These are phyloP conservation scores for Himalopsyche anomala DNA, from an alignment of 2,888 invertebrate species.

Conservation along the genomic window DNA sequence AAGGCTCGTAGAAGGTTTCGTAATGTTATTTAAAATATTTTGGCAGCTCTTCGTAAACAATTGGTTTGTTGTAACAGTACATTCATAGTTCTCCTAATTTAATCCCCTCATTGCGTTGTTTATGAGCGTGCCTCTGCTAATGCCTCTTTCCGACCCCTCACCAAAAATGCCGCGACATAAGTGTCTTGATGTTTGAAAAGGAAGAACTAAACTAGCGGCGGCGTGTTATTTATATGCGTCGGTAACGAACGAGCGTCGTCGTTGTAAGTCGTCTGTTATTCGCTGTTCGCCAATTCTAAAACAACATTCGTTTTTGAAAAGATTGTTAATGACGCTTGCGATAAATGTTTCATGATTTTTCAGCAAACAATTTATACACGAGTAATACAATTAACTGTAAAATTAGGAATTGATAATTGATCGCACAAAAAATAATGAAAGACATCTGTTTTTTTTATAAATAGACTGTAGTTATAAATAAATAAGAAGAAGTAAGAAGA, in stretches of 20 bases:
- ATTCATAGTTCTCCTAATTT: background rate
- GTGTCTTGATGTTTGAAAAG: slow-evolving; percentile 48
- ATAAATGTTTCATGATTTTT: background rate
- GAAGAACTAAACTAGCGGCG: slow-evolving; percentile 49
- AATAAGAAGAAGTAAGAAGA: no score
- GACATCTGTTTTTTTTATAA: no score
- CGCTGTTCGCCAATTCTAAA: slow-evolving; percentile 27
- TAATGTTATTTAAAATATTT: no score
- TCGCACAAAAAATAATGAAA: no score
- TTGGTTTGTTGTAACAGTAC: no score
- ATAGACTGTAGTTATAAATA: no score
- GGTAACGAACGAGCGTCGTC: slow-evolving; percentile 49
- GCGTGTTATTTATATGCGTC: slow-evolving; percentile 55
- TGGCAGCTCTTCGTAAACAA: no score
- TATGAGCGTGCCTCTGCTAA: slow-evolving; percentile 4
- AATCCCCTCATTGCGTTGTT: background rate
- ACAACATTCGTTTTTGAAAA: background rate
- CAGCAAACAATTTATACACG: no score
- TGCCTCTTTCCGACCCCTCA: background rate
- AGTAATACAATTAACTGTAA: no score
- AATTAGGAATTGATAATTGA: no score
- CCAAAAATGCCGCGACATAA: slow-evolving; percentile 39
- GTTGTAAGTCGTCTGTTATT: slow-evolving; percentile 44
- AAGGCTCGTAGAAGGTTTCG: no score
- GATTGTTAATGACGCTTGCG: background rate